A percentile compares a stretch with the other conserved stretches of the same genome.
phyloP scores from a whole-genome alignment of 2,113 vertebrate genomes.

The Columbina picui region DNA sequence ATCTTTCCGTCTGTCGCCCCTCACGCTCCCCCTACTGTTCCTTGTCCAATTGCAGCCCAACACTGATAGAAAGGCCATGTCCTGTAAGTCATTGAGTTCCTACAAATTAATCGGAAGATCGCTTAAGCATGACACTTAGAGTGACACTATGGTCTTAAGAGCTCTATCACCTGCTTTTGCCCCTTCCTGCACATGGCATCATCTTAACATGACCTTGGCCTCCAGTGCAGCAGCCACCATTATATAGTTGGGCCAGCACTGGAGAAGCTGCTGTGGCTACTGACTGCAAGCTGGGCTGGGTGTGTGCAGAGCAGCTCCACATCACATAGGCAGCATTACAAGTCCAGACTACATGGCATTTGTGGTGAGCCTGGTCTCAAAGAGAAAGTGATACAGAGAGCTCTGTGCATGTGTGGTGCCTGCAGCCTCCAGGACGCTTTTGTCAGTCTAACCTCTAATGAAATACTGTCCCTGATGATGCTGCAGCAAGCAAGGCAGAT shows the following conservation, averaged over 20 bases:
- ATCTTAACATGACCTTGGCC: not conserved
- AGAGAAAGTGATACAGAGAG: not conserved
- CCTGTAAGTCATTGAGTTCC: not conserved
- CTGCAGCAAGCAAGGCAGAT: not conserved
- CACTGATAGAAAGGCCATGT: not conserved
- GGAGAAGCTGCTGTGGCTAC: not conserved
- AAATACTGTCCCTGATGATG: not conserved
- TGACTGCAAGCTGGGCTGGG: not conserved
- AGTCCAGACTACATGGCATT: not conserved
- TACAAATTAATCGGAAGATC: not conserved
- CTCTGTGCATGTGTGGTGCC: not conserved
- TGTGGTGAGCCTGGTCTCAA: not conserved
- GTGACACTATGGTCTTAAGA: not conserved
- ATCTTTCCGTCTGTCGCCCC: not conserved
- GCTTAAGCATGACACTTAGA: not conserved
- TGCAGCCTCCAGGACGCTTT: not conserved
- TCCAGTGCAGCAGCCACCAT: not conserved
- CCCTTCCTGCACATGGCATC: not conserved
- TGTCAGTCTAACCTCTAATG: not conserved
- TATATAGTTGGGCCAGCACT: not conserved
- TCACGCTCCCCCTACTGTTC: not conserved
- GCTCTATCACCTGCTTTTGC: not conserved
- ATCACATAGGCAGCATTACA: not conserved
- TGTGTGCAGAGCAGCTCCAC: not conserved
- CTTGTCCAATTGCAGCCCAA: not conserved